Base-by-base conservation (phyloP, 2,113 vertebrate species). In the Nibea coibor region DNA sequence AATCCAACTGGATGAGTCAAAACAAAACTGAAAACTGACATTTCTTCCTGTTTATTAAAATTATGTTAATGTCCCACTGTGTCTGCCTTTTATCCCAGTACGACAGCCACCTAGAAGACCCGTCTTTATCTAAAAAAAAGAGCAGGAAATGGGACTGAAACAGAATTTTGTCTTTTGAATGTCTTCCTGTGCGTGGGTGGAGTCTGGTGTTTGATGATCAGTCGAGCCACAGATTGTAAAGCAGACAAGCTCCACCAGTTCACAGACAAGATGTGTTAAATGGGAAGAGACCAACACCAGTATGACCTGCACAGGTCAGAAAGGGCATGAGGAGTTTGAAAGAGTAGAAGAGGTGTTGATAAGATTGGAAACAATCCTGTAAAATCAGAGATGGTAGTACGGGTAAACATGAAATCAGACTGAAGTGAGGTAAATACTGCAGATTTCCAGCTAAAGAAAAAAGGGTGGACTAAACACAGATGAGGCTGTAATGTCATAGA, bases 191-290 rank as follows among this genome's bases (percentile, higher is more conserved):
- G 42, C 8, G 35, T 9, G 50, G 14, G 8, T 26, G 50, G 1
- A 62, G 9, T 51, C 1, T 57, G n/a, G n/a, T n/a, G 14, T 51
- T 57, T 79, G 51, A 68, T 83, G 65, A 56, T 53, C 72, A 59
- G 35, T 31, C 14, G 4, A 45, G 15, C 31, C 16, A 22, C 69
- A 22, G 45, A 77, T 48, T 75, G 54, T 10, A 3, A 62, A 66
- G 58, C 20, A 59, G 84, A 72, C 17, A 28, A 54, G 65, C 56
- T 8, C 19, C n/a, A 17, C 20, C 70, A 50, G 73, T 66, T 67
- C 67, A 53, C 59, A 53, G 59, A 16, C 50, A 39, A 64, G 64
- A 78, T 7, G 57, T 73, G 84, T 51, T 87, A 83, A 92, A 83
- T 88, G 74, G 72, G 42, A 78, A 12, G 67, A 65, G 76, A 72